Conservation (phyloP, 2,797 vertebrate genomes). For the Macropus fuliginosus region DNA sequence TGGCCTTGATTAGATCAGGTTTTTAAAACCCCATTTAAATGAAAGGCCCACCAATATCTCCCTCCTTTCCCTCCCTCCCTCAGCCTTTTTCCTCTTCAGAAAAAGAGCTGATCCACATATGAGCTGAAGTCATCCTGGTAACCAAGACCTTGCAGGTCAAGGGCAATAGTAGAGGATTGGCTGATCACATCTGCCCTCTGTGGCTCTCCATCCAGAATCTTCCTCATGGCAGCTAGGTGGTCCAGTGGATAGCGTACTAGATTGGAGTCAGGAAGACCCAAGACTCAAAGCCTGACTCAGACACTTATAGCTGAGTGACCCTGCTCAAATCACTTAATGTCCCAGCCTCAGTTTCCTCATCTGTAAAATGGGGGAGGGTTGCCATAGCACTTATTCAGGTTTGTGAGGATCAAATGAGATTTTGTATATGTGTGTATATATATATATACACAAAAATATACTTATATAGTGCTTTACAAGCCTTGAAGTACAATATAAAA, state of each 20-base stretch:
- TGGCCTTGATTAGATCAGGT: conserved; percentile 42
- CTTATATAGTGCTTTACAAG: not conserved
- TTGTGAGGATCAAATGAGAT: not conserved
- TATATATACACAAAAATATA: no score
- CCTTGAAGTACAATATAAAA: not conserved
- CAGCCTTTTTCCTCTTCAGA: conserved; percentile 26
- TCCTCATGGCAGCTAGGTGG: not conserved
- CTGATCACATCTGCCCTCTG: not conserved
- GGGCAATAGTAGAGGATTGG: not conserved
- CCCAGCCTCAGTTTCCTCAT: not conserved
- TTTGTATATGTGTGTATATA: no score
- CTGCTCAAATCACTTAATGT: not conserved
- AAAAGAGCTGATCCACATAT: not conserved
- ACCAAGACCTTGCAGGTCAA: not conserved
- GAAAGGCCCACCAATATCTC: conserved; percentile 34
- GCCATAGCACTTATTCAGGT: not conserved
- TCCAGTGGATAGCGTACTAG: not conserved
- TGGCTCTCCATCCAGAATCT: not conserved
- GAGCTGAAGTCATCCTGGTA: not conserved
- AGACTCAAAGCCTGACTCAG: not conserved
- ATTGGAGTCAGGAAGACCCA: not conserved
- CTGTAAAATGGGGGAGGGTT: not conserved
- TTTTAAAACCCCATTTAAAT: not conserved
- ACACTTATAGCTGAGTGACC: not conserved
- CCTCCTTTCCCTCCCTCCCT: not conserved